Percentiles rank a stretch among this genome's conserved stretches.
Conservation (phyloP, 2,113 vertebrate species). For the Xenopus laevis region DNA sequence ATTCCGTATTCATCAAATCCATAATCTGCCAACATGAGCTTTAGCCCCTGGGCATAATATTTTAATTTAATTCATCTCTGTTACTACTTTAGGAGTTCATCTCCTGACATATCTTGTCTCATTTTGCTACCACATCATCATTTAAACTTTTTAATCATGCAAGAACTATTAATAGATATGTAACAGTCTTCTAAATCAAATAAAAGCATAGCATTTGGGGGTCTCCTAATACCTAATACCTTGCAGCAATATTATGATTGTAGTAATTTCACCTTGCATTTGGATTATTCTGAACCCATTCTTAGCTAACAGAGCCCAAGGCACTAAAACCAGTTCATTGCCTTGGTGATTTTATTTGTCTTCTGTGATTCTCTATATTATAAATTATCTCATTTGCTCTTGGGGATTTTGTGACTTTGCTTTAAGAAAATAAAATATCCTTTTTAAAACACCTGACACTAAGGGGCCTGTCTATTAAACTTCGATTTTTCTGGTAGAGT, state of each 20-base stretch:
- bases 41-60: conserved; percentile 44
- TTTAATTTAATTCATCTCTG: neutral
- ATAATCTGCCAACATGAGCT: conserved; percentile 12
- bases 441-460: no score
- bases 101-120: conserved; percentile 55
- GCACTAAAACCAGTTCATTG: conserved; percentile 79
- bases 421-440: no score
- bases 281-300: conserved; percentile 71
- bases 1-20: conserved; percentile 21
- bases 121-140: conserved; percentile 58
- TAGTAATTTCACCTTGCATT: conserved; percentile 73
- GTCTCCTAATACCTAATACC: conserved; percentile 66
- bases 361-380: conserved; percentile 59
- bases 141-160: conserved; percentile 61
- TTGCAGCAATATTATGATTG: conserved; percentile 74
- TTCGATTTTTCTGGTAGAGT: no score
- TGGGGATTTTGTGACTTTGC: conserved; percentile 47
- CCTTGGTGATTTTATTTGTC: conserved; percentile 57
- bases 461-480: no score
- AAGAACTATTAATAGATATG: no score
- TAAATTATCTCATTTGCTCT: conserved; percentile 45
- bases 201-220: conserved; percentile 49
- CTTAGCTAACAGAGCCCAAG: conserved; percentile 70
- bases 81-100: conserved; percentile 56
- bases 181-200: no score